Evolutionary conservation across 2,113 vertebrate species (phyloP), one percentile per base, ranked within the genome.

Genomic region (Stigmatopora argus): DNA sequence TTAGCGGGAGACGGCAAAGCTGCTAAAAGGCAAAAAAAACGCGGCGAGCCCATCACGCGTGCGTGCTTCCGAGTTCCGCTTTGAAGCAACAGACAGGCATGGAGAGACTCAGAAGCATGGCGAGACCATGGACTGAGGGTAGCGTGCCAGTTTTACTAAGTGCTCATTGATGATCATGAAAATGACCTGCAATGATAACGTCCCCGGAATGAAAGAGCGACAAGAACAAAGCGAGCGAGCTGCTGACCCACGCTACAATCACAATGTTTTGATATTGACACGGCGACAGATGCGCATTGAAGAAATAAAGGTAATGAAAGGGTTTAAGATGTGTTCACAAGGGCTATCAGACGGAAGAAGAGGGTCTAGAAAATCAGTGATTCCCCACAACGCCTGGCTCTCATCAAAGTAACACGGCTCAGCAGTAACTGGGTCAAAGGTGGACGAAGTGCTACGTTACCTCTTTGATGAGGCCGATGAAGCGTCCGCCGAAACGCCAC

Each of bases 381-480:
- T 31, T 58, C 41, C 45, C 62, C 15, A 23, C 4, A 1, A 2
- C 17, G 14, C 35, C 59, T 0, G 11, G 21, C 2, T 4, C 15
- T 26, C 3, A 65, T 70, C 67, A 45, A 65, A 66, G 19, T 0
- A 59, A 57, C 46, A 67, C 31, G 44, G 45, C 53, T 53, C 48
- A 60, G 72, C 48, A 18, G 41, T 69, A 69, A 49, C 23, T 5
- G 47, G 67, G 69, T 74, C 68, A 76, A 55, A 73, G 73, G 71
- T 82, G n/a, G 65, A 69, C 49, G 23, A 46, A 1, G 35, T 8
- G 66, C 57, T n/a, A 61, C 56, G 34, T 52, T 90, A 98, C 96
- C 93, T 98, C 96, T 90, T 98, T 98, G 86, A 98, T 98, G 64
- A 97, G 92, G 57, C 88, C 91, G 92, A 98, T 98, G 75, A 98